Evolutionary conservation across 1,140 invertebrate genomes (phyloP).

Genomic region (Berghia stephanieae): DNA sequence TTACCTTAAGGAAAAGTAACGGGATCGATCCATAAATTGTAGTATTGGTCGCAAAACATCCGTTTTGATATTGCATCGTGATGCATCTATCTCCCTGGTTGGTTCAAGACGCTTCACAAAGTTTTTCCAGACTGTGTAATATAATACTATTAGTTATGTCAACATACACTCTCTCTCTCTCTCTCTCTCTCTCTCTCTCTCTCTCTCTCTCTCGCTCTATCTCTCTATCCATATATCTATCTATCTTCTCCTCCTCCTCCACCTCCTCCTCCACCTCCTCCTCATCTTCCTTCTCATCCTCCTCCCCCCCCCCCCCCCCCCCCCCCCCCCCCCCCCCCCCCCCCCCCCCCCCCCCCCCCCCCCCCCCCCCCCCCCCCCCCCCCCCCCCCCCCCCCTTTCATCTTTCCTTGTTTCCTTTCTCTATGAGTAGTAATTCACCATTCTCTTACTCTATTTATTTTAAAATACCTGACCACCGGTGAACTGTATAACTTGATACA

Average conservation of each 20-base stretch:
- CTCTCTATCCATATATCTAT: not conserved
- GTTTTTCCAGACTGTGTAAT: too few species aligned
- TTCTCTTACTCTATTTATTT: constrained; percentile 26
- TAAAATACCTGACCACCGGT: too few species aligned
- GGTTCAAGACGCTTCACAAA: too few species aligned
- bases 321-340: constrained; percentile 6
- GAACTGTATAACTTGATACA: too few species aligned
- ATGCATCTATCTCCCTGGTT: too few species aligned
- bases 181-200: constrained; percentile 14
- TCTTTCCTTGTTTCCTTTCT: constrained; percentile 17
- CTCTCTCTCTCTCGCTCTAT: not conserved
- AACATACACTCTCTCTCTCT: constrained; percentile 31
- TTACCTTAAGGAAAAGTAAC: too few species aligned
- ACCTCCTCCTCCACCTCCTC: not conserved
- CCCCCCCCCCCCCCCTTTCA: not conserved
- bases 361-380: not conserved
- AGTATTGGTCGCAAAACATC: too few species aligned
- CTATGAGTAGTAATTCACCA: not conserved
- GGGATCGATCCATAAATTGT: too few species aligned
- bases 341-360: not conserved
- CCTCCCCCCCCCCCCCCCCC: not conserved
- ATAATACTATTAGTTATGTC: too few species aligned
- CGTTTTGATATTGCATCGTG: too few species aligned
- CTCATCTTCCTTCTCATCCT: not conserved
- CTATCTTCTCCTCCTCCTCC: not conserved